These are phyloP conservation scores for Drosophila mayri DNA, from an alignment of 1,140 invertebrate species.

Conservation along the genomic window DNA sequence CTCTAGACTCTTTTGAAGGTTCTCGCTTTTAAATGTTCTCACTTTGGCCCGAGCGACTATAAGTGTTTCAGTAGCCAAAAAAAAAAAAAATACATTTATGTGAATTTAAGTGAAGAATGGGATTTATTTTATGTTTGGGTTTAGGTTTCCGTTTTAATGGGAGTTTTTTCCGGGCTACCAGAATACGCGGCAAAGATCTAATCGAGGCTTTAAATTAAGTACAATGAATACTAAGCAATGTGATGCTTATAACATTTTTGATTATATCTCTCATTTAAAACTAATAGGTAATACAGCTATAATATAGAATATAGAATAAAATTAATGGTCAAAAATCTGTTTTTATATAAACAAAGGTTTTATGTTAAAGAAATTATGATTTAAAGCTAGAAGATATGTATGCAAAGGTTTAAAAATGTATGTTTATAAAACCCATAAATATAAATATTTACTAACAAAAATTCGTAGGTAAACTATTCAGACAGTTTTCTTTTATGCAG, in stretches of 20 bases:
- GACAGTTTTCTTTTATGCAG: not conserved
- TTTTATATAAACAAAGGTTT: not conserved
- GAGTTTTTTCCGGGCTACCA: constrained; percentile 22
- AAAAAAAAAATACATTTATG: constrained; percentile 34
- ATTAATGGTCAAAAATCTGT: not conserved
- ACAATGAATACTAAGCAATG: not conserved
- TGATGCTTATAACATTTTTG: not conserved
- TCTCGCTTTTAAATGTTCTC: constrained; percentile 56
- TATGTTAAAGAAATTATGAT: not conserved
- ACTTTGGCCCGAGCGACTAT: constrained; percentile 53
- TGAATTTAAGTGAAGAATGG: constrained; percentile 34
- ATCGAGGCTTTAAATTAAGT: constrained; percentile 12
- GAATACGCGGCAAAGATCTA: constrained; percentile 30
- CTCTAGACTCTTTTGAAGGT: constrained; percentile 4
- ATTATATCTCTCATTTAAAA: not conserved
- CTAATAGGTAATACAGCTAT: not conserved
- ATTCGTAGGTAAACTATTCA: not conserved
- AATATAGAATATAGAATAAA: too few relatives aligned
- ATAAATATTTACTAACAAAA: not conserved
- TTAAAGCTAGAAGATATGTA: too few relatives aligned
- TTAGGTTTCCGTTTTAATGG: constrained; percentile 31
- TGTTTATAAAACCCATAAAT: not conserved
- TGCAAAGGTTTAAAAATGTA: too few relatives aligned
- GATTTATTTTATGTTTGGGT: constrained; percentile 23
- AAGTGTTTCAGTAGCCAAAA: constrained; percentile 67